Base-by-base conservation (phyloP, 2,113 vertebrate genomes). In the Climacteris rufus region DNA sequence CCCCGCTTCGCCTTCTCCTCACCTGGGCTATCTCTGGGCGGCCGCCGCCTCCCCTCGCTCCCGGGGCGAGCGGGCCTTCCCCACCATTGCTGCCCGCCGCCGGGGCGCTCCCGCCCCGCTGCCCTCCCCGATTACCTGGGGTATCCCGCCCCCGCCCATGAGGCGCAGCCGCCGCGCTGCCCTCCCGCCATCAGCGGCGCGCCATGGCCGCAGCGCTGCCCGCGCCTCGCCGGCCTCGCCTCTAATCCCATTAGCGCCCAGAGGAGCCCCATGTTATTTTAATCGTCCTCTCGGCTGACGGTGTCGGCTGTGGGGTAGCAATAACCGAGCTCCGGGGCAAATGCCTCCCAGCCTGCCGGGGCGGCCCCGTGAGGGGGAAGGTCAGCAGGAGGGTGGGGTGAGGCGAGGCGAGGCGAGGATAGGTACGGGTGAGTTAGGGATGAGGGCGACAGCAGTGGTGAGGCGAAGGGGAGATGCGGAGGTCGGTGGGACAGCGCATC, bases 231-330 rank as follows among this genome's bases (percentile, higher is more conserved):
- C 78, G 27, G 71, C 90, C 80, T 96, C 77, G 35, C 15, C 6
- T 14, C 92, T 98, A 98, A 99, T 98, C 98, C 98, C 98, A 98
- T 99, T 98, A 98, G 96, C 89, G 97, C 98, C 98, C 94, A 91
- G 95, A 97, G 95, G 75, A 90, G 90, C 81, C 89, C 95, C 81
- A 33, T n/a, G 70, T 59, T 77, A 59, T 92, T 90, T 86, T 40
- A 78, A 56, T 60, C 47, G 7, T 23, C 30, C 47, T 30, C 60
- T 23, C 6, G 33, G 24, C 18, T 60, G 15, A 35, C 54, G 18
- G 3, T 6, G 83, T 7, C 6, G 22, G 9, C 7, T 20, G 31
- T 10, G 35, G 47, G 93, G 68, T 39, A 35, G 74, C 76, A 59
- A 24, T n/a, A 53, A 83, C 57, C 13, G 44, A 39, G 80, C 63